Base-by-base conservation (phyloP, 2,888 invertebrate genomes). In the Drosophila diplacantha region DNA sequence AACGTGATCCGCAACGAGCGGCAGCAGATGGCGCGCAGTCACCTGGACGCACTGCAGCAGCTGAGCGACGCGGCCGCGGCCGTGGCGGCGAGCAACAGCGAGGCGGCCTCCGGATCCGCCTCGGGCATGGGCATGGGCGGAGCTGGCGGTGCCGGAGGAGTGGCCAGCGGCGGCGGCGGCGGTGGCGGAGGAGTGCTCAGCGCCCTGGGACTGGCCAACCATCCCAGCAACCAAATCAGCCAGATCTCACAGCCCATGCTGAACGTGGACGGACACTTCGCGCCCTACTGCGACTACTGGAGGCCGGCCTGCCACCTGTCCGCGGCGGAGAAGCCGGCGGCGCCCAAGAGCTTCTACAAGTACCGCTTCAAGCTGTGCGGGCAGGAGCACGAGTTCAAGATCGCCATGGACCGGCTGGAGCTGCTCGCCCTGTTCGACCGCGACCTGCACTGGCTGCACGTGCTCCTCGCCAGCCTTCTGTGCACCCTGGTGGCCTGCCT, bases 371-470 rank as follows among this genome's bases (percentile, higher is more conserved):
- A 86, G 9, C 81, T 85, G 61, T 85, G 86, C 49, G 86, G 88
- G 71, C 39, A 75, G 8, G 85, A 83, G 56, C 87, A 81, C 14
- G 88, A 89, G 73, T 77, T 87, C 8, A 97, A 96, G 90, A 92
- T 99, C 34, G 92, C 94, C 53, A 95, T 98, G 91, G 98, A 99
- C 88, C 92, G 99, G 44, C 90, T 99, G 51, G 95, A 96, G 72
- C 89, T 99, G 43, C 90, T 98, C 87, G 96, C 98, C 2, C 90
- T 99, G 16, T 93, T 99, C 74, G 99, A 99, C 89, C 92, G 97
- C 55, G 98, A 98, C 88, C 89, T 96, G 53, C 85, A 88, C 49
- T 95, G 96, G 38, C 89, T 94, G 63, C 91, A 92, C 72, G 95
- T 95, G 11, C 88, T 95, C 34, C 88, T 96, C 51, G 95, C 96